phyloP scores from a whole-genome alignment of 1,140 invertebrate genomes.

The Gerris buenoi region DNA sequence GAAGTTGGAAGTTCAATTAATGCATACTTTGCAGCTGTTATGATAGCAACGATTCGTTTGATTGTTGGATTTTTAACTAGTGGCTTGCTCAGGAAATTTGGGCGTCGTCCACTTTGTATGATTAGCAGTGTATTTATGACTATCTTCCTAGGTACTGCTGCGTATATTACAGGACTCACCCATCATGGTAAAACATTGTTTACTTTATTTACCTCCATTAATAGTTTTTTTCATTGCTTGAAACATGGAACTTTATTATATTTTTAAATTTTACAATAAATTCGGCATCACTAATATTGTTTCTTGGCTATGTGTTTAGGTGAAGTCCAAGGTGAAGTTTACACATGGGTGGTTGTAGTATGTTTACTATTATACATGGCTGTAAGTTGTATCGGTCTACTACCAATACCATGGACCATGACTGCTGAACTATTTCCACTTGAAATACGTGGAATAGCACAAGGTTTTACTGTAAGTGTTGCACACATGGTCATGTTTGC shows the following conservation, averaged over 20 bases:
- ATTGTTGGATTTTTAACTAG: constrained; percentile 40
- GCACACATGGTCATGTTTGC: constrained; percentile 39
- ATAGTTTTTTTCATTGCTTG: no score
- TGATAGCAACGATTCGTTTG: constrained; percentile 47
- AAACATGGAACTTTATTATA: no score
- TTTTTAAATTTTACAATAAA: no score
- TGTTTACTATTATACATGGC: constrained; percentile 38
- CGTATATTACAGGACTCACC: constrained; percentile 30
- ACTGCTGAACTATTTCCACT: constrained; percentile 42
- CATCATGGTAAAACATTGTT: constrained; percentile 26
- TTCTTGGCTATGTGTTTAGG: constrained; percentile 2
- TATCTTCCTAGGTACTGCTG: constrained; percentile 35
- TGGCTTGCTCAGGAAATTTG: constrained; percentile 34
- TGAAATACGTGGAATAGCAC: constrained; percentile 40
- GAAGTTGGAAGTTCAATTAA: constrained; percentile 35
- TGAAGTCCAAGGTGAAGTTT: constrained; percentile 11
- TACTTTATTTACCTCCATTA: no score
- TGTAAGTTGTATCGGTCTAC: constrained; percentile 38
- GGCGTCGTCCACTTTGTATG: constrained; percentile 35
- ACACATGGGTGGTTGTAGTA: constrained; percentile 28
- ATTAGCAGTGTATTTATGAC: constrained; percentile 36
- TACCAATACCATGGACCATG: constrained; percentile 44
- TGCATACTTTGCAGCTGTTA: constrained; percentile 37
- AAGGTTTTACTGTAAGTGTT: constrained; percentile 32
- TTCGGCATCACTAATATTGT: no score